phyloP scores from a whole-genome alignment of 2,888 invertebrate species.

The Glomeris marginata region DNA sequence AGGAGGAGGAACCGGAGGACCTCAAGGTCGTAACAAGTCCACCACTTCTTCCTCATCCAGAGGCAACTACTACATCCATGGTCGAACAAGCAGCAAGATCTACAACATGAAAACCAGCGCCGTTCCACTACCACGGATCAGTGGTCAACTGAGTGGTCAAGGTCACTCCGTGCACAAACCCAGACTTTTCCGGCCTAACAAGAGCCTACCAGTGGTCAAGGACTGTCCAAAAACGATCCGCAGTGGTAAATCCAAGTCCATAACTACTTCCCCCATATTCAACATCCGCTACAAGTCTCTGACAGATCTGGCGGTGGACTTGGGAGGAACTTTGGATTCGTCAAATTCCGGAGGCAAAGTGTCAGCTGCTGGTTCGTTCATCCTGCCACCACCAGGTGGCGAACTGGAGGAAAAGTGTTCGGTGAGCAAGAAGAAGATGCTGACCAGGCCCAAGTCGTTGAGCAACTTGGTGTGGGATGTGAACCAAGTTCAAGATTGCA shows the following conservation, averaged over 20 bases:
- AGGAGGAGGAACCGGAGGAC: no score
- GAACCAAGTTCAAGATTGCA: slow-evolving; percentile 14
- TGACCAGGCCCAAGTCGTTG: slow-evolving; percentile 68
- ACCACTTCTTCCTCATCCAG: no score
- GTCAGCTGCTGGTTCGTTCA: slow-evolving; percentile 4
- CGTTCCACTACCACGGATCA: background rate
- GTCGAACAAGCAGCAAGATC: no score
- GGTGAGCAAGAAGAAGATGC: slow-evolving; percentile 17
- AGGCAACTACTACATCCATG: no score
- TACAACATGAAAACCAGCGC: no score
- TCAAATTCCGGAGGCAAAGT: slow-evolving; percentile 61
- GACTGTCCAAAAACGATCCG: slow-evolving; percentile 24
- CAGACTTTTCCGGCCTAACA: slow-evolving; percentile 52
- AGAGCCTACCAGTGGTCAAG: slow-evolving; percentile 55
- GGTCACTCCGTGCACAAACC: slow-evolving; percentile 53
- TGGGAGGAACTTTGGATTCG: slow-evolving; percentile 68
- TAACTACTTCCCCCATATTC: slow-evolving; percentile 52
- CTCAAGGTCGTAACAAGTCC: no score
- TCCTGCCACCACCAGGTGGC: slow-evolving; percentile 4
- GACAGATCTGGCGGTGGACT: slow-evolving; percentile 33
- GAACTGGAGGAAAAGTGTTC: slow-evolving; percentile 1
- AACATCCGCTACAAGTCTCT: slow-evolving; percentile 47
- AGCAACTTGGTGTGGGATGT: slow-evolving; percentile 53
- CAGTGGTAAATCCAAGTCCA: slow-evolving; percentile 15
- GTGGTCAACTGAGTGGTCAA: background rate